Evolutionary conservation across 2,888 invertebrate species (phyloP).

Genomic region (Drosophila rubida): DNA sequence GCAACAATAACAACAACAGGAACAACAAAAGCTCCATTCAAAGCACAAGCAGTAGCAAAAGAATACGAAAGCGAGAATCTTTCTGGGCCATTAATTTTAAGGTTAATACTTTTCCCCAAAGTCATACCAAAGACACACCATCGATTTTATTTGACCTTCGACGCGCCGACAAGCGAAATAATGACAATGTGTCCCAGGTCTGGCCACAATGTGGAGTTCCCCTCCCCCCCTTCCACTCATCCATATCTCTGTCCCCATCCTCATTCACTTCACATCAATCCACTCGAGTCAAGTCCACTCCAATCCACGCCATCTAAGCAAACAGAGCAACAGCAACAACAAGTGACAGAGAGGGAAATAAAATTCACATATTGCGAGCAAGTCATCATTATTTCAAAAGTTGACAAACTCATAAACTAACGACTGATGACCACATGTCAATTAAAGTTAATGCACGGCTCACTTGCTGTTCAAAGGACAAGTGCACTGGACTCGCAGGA

Average conservation of each 20-base stretch:
- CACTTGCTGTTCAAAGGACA: conserved; percentile 47
- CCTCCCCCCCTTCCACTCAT: neutral
- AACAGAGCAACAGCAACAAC: conserved; percentile 4
- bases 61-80: conserved; percentile 48
- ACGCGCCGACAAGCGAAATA: conserved; percentile 68
- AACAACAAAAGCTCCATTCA: conserved; percentile 13
- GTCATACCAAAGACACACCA: conserved; percentile 54
- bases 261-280: conserved; percentile 4
- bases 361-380: conserved; percentile 45
- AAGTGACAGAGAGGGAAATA: conserved; percentile 1
- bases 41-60: neutral
- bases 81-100: conserved; percentile 79
- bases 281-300: conserved; percentile 10
- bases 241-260: neutral
- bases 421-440: conserved; percentile 65
- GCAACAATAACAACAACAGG: conserved; percentile 22
- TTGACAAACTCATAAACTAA: conserved; percentile 53
- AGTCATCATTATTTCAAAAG: conserved; percentile 60
- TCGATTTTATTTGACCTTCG: conserved; percentile 80
- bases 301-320: conserved; percentile 12
- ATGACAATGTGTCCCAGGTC: conserved; percentile 50
- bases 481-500: conserved; percentile 46
- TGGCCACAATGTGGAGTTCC: conserved; percentile 14
- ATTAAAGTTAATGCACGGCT: conserved; percentile 70
- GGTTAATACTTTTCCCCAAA: conserved; percentile 71